Base-by-base conservation (phyloP, 2,888 invertebrate species). In the Calameuta idolon region DNA sequence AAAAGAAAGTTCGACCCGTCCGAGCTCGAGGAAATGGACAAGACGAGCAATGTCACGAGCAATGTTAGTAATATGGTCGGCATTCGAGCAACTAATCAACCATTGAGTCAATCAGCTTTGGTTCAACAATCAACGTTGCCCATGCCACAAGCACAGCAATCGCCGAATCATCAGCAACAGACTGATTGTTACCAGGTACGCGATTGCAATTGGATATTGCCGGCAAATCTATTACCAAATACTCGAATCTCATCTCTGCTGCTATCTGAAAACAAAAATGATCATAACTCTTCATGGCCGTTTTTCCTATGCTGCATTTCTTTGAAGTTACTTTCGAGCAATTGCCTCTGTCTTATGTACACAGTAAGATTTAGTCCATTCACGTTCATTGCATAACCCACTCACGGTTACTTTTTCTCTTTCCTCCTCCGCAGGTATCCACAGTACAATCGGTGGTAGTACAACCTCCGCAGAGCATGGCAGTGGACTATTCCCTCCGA, bases 1-100 rank as follows among this genome's bases (percentile, higher is more conserved):
- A 98, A 98, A 92, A 94, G 98, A 82, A 97, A 97, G 92, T 97
- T 95, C 89, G 95, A 96, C 91, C 95, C 95, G 73, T 95, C 96
- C 73, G 96, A 96, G 87, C 92, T 96, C 79, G 96, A 96, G 91
- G 95, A 95, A 87, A 93, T 94, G 85, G 94, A 94, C 86, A 92
- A 93, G 81, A 86, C 83, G 74, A 89, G 87, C 84, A 90, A 88
- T 81, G 87, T 89, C 79, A 85, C 87, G 74, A 88, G 85, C 85
- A 93, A 93, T 85, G 89, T 91, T 74, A 92, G 92, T 84, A 93
- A 92, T 81, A 92, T 85, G 90, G 80, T 87, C 76, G 85, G 85
- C 78, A 83, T 87, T 75, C 81, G 88, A 87, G 77, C 83, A 33
- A 76, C 78, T 78, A 81, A 76, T 73, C 84, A 88, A 82, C 80